Percentiles rank a stretch among this genome's conserved stretches.
phyloP scores from a whole-genome alignment of 2,888 invertebrate species.

The Busseola fusca region DNA sequence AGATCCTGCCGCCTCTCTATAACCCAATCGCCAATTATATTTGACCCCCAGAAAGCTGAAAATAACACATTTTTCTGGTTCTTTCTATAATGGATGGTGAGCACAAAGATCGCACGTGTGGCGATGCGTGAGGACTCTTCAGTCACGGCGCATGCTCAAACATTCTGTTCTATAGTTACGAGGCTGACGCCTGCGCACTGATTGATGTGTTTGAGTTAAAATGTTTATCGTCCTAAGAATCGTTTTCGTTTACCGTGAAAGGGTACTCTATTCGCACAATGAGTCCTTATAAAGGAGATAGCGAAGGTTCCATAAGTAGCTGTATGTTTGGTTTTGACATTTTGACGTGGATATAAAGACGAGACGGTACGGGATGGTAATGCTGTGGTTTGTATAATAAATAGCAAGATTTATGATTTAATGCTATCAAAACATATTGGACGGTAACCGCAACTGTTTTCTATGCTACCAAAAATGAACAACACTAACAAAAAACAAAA shows the following conservation, averaged over 20 bases:
- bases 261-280: conserved; percentile 44
- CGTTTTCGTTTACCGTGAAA: conserved; percentile 49
- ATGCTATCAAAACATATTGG: background rate
- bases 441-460: background rate
- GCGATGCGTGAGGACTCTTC: conserved; percentile 73
- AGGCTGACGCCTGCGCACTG: conserved; percentile 66
- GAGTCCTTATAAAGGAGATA: conserved; percentile 22
- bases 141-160: conserved; percentile 74
- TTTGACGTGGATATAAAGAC: conserved; percentile 33
- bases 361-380: background rate
- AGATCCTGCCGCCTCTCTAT: conserved; percentile 72
- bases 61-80: conserved; percentile 39
- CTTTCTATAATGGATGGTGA: conserved; percentile 55
- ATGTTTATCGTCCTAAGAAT: conserved; percentile 40
- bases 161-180: conserved; percentile 66
- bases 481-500: background rate
- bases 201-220: conserved; percentile 73
- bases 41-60: conserved; percentile 54
- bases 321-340: conserved; percentile 37
- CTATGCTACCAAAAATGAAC: background rate
- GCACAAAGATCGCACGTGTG: conserved; percentile 71
- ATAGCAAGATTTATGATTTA: background rate
- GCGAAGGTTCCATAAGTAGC: conserved; percentile 16
- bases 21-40: conserved; percentile 57
- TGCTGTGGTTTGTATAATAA: conserved; percentile 2